Conservation (phyloP, 2,888 invertebrate genomes). For the Blera fallax region DNA sequence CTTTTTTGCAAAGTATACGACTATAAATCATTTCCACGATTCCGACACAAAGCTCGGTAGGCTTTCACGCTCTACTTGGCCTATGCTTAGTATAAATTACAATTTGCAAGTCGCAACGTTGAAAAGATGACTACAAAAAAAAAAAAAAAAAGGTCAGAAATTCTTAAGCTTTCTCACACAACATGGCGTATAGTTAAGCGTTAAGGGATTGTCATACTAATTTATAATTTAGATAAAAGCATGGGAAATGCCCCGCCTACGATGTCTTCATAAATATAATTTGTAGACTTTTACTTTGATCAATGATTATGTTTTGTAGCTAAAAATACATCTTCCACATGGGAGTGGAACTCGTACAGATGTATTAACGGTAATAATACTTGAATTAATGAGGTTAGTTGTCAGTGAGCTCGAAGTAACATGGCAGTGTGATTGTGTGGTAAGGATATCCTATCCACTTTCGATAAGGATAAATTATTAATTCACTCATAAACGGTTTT, state of each 20-base stretch:
- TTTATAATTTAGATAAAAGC: neutral
- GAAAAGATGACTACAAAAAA: neutral
- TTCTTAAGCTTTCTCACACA: conserved; percentile 23
- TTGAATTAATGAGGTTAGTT: conserved; percentile 16
- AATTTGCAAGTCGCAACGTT: neutral
- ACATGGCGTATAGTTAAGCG: neutral
- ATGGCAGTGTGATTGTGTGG: conserved; percentile 43
- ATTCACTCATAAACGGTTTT: neutral
- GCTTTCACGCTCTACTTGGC: neutral
- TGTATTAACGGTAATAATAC: neutral
- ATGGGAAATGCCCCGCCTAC: neutral
- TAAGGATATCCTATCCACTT: neutral
- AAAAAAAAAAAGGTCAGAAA: neutral
- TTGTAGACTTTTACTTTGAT: conserved; percentile 8
- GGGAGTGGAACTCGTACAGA: neutral
- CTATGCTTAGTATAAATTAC: too few relatives aligned
- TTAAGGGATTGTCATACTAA: neutral
- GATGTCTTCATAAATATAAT: neutral
- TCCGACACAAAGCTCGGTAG: neutral
- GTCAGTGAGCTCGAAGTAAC: conserved; percentile 41
- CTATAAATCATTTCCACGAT: neutral
- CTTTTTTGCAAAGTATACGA: neutral
- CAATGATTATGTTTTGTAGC: neutral
- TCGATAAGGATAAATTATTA: neutral
- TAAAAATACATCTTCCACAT: neutral